These are phyloP conservation scores for Agonopterix subpropinquella DNA, from an alignment of 2,888 invertebrate genomes.

Conservation along the genomic window DNA sequence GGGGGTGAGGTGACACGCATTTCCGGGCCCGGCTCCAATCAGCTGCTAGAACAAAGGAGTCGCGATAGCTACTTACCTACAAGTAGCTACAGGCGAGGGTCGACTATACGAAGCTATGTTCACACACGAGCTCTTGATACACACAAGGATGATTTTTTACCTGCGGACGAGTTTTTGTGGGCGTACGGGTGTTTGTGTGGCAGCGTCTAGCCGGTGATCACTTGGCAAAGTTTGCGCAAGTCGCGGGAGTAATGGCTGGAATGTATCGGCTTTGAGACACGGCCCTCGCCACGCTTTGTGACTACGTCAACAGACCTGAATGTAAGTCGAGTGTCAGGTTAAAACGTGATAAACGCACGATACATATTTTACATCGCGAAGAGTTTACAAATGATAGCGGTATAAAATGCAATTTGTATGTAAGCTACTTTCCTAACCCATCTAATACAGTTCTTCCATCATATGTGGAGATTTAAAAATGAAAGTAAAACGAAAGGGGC, in stretches of 20 bases:
- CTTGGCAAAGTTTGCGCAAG: conserved; percentile 55
- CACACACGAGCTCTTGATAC: conserved; percentile 50
- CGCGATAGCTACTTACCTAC: conserved; percentile 72
- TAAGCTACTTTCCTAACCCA: background rate
- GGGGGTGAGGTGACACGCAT: conserved; percentile 76
- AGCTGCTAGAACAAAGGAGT: conserved; percentile 77
- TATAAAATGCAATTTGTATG: background rate
- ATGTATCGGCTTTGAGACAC: conserved; percentile 49
- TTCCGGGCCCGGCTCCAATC: conserved; percentile 76
- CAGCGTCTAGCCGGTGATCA: conserved; percentile 57
- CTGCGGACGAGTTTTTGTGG: conserved; percentile 56
- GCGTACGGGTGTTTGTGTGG: conserved; percentile 55
- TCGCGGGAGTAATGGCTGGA: conserved; percentile 50
- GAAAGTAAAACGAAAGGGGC: conserved; percentile 61
- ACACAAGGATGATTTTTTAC: conserved; percentile 53
- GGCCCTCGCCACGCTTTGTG: conserved; percentile 36
- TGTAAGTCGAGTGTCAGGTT: conserved; percentile 23
- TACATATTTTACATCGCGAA: background rate
- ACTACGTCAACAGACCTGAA: conserved; percentile 36
- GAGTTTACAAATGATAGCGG: background rate
- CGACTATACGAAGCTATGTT: conserved; percentile 49
- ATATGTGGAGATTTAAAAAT: conserved; percentile 26
- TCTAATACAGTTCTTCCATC: background rate
- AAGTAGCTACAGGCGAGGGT: conserved; percentile 64
- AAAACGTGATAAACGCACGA: conserved; percentile 13